Percentiles rank a stretch among this genome's conserved stretches.
Evolutionary conservation across 2,888 invertebrate genomes (phyloP).

Genomic region (Nymphalis polychloros): DNA sequence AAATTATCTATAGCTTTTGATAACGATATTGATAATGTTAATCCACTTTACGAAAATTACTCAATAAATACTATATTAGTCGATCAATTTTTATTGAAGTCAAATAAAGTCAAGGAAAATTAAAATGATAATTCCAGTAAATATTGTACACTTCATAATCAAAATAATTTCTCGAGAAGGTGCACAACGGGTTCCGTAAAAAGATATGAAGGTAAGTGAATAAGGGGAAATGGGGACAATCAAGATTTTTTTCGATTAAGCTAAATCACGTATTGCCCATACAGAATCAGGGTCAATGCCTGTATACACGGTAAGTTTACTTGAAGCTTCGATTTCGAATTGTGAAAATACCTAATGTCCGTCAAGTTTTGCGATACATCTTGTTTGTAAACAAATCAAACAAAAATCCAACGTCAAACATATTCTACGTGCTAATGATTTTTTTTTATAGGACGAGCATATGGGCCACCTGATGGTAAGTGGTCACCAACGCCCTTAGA

Average conservation of each 20-base stretch:
- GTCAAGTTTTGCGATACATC: too few species aligned
- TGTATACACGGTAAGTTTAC: constrained; percentile 1
- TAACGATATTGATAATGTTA: not conserved
- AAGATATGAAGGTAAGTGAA: not conserved
- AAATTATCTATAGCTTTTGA: not conserved
- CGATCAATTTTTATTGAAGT: not conserved
- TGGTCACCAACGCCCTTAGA: too few species aligned
- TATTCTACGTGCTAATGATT: too few species aligned
- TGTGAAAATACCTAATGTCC: not conserved
- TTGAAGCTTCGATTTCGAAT: not conserved
- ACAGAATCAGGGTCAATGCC: constrained; percentile 18
- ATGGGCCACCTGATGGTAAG: too few species aligned
- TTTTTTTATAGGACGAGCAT: too few species aligned
- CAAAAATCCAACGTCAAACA: too few species aligned
- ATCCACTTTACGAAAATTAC: not conserved
- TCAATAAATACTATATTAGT: not conserved
- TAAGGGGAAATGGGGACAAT: not conserved
- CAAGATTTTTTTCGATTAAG: not conserved
- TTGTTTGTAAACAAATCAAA: too few species aligned
- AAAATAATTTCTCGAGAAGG: too few species aligned
- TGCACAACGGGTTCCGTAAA: too few species aligned
- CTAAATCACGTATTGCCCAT: not conserved
- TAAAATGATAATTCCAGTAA: too few species aligned
- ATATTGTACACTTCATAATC: too few species aligned
- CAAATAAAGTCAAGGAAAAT: too few species aligned